Base-by-base conservation (phyloP, 2,888 invertebrate species). In the Synergus umbraculus region DNA sequence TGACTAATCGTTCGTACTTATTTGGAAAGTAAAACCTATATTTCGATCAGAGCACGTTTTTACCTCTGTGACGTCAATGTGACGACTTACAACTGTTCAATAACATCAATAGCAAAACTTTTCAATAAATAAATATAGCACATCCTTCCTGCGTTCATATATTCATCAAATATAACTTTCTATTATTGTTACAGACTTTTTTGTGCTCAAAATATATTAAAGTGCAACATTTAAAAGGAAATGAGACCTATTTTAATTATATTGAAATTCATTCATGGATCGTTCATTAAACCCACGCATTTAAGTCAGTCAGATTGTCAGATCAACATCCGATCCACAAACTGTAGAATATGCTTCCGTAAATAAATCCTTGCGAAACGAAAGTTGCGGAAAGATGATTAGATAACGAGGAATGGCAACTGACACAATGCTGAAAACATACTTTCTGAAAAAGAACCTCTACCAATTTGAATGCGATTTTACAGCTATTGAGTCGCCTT, bases 21-120 rank as follows among this genome's bases (percentile, higher is more conserved):
- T 22, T 29, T 29, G 49, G 69, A 69, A 60, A 60, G 18, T 60
- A 29, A 46, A 69, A 69, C 49, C n/a, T 69, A 69, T 69, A 69
- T 69, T 69, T 69, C 29, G 7, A 69, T 29, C 15, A 29, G 49
- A 49, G n/a, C 49, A 22, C 66, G 18, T 18, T 44, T 67, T 7
- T 13, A 13, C 18, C 22, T 67, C 44, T 46, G 13, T 22, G 44
- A 43, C 66, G 66, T 66, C 66, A 66, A 37, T 18, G 1, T 66
- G 66, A 66, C 43, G 43, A 66, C n/a, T 43, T 65, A 15, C 13
- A 43, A 10, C n/a, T 1, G 12, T 67, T 44, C 12, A 2, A 10
- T 67, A 18, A 67, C 44, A 44, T 67, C 46, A 44, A 13, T 8
- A 18, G 13, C 22, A 37, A 44, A 13, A 44, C 5, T 67, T 13